Evolutionary conservation across 1,140 invertebrate species (phyloP), one percentile per base, ranked within the genome.

Genomic region (Bombus cullumanus): DNA sequence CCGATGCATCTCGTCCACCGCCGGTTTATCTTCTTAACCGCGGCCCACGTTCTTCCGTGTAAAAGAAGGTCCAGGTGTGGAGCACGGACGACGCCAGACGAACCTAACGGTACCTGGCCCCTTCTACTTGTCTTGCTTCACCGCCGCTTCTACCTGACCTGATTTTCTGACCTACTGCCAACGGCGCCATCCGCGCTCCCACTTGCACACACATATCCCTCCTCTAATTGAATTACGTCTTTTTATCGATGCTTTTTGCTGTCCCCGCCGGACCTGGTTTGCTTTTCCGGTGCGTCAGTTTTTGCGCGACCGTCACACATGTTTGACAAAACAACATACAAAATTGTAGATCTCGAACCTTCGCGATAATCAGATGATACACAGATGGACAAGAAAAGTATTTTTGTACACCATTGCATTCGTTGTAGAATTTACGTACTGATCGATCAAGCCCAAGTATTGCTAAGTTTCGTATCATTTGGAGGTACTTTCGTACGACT

Each of bases 111-210:
- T 90, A 84, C 81, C 64, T 22, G 73, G 28, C 78, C 83, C 80
- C 82, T 47, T 83, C 77, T 81, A 89, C 81, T 87, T 74, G 39
- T 71, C 91, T 91, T 88, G 83, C 59, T 77, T 90, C 89, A 76
- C 86, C 85, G 86, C 53, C 66, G 74, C 64, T 76, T 74, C 77
- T 76, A 89, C 62, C 77, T 89, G 93, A 92, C 94, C 93, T 93
- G 92, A 94, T 95, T 94, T 94, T 92, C 91, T 95, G 94, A 95
- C 94, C 94, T 90, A 95, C 90, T 95, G 92, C 87, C 87, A 83
- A 64, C 85, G 89, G 87, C 89, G 84, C 81, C 79, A 81, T 90
- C 84, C 47, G 34, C 22, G 39, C 41, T 75, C 92, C 93, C 89
- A 94, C 89, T 31, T 73, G 74, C 84, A 81, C 69, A 64, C 34